A percentile compares a stretch with the other conserved stretches of the same genome.
These are phyloP conservation scores for Phrynocephalus forsythii DNA, from an alignment of 2,797 vertebrate genomes.

Conservation along the genomic window DNA sequence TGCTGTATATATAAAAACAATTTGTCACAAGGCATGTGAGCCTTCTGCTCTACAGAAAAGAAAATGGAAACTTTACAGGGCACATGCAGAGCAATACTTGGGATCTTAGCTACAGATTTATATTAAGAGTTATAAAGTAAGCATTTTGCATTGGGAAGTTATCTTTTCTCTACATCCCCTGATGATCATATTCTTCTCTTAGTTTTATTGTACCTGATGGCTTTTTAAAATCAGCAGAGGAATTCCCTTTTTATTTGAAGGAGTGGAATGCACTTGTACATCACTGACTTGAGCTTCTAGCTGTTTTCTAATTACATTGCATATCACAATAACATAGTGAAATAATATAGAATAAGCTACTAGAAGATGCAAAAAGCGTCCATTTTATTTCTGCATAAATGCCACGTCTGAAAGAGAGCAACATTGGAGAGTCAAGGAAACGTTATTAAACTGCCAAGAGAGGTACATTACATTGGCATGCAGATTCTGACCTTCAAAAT, in stretches of 20 bases:
- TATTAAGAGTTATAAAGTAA: not conserved
- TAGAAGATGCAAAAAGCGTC: not conserved
- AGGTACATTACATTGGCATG: constrained; percentile 57
- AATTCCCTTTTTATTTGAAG: not conserved
- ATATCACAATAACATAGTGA: constrained; percentile 26
- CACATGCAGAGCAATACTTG: not conserved
- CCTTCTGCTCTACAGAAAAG: not conserved
- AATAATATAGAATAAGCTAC: constrained; percentile 33
- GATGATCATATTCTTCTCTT: not conserved
- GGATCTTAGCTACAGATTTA: not conserved
- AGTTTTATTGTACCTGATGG: not conserved
- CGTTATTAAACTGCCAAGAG: constrained; percentile 55
- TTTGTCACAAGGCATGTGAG: not conserved
- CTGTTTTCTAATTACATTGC: not conserved
- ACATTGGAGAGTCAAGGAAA: constrained; percentile 31
- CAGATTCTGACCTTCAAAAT: constrained; percentile 70
- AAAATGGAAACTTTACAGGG: not conserved
- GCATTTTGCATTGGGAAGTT: not conserved
- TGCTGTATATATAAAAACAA: not conserved
- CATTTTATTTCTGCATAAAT: constrained; percentile 45
- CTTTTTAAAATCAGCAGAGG: not conserved
- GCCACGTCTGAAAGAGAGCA: constrained; percentile 20
- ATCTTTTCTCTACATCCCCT: not conserved
- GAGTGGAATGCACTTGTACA: not conserved
- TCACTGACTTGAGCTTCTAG: not conserved